Evolutionary conservation across 2,113 vertebrate species (phyloP).

Genomic region (Oncorhynchus mykiss): DNA sequence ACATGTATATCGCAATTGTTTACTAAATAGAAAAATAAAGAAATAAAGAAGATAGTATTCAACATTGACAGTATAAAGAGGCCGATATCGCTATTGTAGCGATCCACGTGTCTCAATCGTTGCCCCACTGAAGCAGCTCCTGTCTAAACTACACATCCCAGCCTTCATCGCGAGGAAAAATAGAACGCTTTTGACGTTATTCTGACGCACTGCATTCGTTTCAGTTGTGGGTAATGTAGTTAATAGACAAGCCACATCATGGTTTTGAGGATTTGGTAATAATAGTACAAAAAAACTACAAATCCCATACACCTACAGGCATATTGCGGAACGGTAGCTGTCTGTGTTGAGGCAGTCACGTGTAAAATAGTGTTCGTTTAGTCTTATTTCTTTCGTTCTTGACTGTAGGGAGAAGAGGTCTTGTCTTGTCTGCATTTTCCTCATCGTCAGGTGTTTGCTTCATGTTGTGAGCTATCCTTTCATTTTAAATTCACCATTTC

Average conservation of each 20-base stretch:
- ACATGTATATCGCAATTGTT: not conserved
- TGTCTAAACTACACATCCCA: conserved; percentile 54
- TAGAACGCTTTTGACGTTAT: not conserved
- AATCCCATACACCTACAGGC: conserved; percentile 42
- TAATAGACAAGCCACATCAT: not conserved
- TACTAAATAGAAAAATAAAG: not conserved
- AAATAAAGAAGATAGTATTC: not conserved
- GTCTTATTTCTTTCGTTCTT: conserved; percentile 53
- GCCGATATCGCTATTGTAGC: not conserved
- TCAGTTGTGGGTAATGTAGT: conserved; percentile 60
- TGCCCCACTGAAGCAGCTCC: conserved; percentile 35
- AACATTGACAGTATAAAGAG: not conserved
- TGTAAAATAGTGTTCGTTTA: conserved; percentile 58
- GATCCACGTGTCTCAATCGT: conserved; percentile 63
- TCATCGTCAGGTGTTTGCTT: conserved; percentile 58
- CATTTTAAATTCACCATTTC: conserved; percentile 57
- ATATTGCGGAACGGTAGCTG: conserved; percentile 20
- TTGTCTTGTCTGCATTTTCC: conserved; percentile 31
- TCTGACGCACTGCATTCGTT: not conserved
- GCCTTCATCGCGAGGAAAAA: not conserved
- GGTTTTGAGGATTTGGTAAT: not conserved
- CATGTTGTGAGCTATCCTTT: conserved; percentile 65
- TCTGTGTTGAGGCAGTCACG: conserved; percentile 70
- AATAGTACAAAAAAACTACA: conserved; percentile 37
- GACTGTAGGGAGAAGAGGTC: conserved; percentile 46